A percentile compares a stretch with the other conserved stretches of the same genome.
These are phyloP conservation scores for Vannuccia rotundouncinata DNA, from an alignment of 2,888 invertebrate genomes.

Conservation along the genomic window DNA sequence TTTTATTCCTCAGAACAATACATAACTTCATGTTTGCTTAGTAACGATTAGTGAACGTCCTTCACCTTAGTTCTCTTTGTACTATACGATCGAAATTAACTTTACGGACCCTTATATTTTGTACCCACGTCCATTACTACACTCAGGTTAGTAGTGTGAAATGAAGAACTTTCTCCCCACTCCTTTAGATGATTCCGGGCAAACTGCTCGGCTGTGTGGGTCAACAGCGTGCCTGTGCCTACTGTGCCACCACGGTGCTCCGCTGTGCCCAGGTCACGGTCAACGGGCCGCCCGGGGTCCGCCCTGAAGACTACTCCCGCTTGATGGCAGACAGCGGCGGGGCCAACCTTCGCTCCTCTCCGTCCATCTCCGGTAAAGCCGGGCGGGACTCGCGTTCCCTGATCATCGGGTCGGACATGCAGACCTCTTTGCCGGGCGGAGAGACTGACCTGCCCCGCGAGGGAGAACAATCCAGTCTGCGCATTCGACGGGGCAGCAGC, in stretches of 20 bases:
- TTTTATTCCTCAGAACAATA: too few species aligned
- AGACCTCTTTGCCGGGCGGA: not conserved
- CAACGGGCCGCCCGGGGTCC: not conserved
- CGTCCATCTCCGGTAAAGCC: not conserved
- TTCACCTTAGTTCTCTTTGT: too few species aligned
- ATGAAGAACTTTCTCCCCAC: not conserved
- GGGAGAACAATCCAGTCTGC: not conserved
- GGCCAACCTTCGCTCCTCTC: not conserved
- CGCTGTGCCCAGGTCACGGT: conserved; percentile 12
- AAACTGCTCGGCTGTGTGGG: not conserved
- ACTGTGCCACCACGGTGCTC: conserved; percentile 16
- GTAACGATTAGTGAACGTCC: too few species aligned
- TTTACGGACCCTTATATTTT: too few species aligned
- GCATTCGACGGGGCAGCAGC: not conserved
- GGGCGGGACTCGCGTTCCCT: not conserved
- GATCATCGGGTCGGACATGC: not conserved
- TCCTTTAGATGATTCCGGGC: not conserved
- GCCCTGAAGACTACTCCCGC: not conserved
- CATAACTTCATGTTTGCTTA: too few species aligned
- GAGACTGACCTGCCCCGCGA: not conserved
- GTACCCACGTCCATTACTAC: too few species aligned
- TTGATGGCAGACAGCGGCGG: not conserved
- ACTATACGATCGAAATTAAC: too few species aligned
- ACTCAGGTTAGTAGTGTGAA: not conserved
- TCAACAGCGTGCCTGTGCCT: not conserved